Percentiles rank a stretch among this genome's conserved stretches.
Conservation (phyloP, 1,140 invertebrate species). For the Lepeophtheirus salmonis region DNA sequence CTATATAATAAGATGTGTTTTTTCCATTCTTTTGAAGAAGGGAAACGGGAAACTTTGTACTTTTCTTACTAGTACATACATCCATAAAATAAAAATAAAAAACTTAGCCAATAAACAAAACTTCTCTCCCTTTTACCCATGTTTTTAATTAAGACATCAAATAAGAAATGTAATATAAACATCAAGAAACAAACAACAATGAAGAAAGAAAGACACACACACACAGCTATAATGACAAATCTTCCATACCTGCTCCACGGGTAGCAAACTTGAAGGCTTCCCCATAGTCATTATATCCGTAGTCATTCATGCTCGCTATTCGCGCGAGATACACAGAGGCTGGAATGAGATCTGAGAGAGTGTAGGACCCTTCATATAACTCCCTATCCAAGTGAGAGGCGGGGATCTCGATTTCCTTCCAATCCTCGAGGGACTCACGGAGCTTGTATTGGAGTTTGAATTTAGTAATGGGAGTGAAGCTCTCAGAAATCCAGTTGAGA, state of each 20-base stretch:
- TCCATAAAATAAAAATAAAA: background rate
- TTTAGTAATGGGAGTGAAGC: slow-evolving; percentile 5
- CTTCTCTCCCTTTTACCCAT: background rate
- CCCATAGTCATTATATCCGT: slow-evolving; percentile 10
- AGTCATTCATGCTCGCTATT: slow-evolving; percentile 4
- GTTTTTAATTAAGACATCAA: background rate
- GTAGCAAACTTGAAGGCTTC: slow-evolving; percentile 15
- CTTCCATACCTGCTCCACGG: slow-evolving; percentile 9
- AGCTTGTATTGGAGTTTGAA: slow-evolving; percentile 11
- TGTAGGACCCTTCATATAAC: slow-evolving; percentile 2
- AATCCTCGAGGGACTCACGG: background rate
- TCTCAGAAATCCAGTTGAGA: background rate
- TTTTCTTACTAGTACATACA: background rate
- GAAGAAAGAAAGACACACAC: background rate
- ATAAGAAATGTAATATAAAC: background rate
- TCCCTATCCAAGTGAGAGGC: slow-evolving; percentile 1
- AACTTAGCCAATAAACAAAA: background rate
- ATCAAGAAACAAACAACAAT: background rate
- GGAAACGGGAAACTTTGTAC: background rate
- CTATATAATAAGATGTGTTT: background rate
- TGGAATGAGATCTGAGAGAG: background rate
- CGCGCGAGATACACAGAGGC: slow-evolving; percentile 9
- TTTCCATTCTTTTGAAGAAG: background rate
- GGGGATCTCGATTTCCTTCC: slow-evolving; percentile 5
- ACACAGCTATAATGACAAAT: background rate